Evolutionary conservation across 2,888 invertebrate genomes (phyloP).

Genomic region (Lochmaea crataegi): DNA sequence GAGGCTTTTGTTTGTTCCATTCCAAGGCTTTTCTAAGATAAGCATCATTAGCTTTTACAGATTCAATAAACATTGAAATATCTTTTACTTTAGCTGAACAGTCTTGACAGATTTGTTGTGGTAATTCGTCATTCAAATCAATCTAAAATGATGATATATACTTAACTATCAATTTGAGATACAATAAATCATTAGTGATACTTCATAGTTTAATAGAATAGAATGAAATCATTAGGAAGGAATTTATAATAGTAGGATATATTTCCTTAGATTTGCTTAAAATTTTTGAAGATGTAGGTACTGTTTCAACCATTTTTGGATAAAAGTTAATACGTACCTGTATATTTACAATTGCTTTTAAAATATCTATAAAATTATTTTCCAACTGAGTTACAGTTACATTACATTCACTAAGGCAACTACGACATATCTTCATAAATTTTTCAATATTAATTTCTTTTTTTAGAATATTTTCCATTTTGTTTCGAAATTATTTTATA

Average conservation of each 20-base stretch:
- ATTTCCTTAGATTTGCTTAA: no score
- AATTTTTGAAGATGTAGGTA: no score
- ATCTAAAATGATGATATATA: constrained; percentile 30
- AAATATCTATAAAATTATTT: constrained; percentile 30
- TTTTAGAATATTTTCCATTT: constrained; percentile 11
- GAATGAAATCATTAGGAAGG: no score
- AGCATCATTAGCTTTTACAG: constrained; percentile 38
- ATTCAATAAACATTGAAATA: constrained; percentile 36
- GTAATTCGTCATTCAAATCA: constrained; percentile 39
- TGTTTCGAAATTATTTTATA: background rate
- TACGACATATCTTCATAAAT: constrained; percentile 28
- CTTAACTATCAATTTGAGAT: background rate
- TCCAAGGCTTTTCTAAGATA: constrained; percentile 34
- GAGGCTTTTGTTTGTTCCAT: constrained; percentile 23
- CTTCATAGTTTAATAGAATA: no score
- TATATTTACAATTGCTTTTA: constrained; percentile 34
- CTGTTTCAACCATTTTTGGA: background rate
- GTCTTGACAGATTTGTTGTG: constrained; percentile 40
- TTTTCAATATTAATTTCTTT: constrained; percentile 6
- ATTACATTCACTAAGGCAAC: constrained; percentile 15
- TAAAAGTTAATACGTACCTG: constrained; percentile 27
- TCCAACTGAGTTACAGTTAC: constrained; percentile 4
- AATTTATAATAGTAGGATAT: no score
- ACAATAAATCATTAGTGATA: background rate
- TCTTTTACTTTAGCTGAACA: constrained; percentile 36